Base-by-base conservation (phyloP, 2,797 vertebrate species). In the Aeoliscus strigatus region DNA sequence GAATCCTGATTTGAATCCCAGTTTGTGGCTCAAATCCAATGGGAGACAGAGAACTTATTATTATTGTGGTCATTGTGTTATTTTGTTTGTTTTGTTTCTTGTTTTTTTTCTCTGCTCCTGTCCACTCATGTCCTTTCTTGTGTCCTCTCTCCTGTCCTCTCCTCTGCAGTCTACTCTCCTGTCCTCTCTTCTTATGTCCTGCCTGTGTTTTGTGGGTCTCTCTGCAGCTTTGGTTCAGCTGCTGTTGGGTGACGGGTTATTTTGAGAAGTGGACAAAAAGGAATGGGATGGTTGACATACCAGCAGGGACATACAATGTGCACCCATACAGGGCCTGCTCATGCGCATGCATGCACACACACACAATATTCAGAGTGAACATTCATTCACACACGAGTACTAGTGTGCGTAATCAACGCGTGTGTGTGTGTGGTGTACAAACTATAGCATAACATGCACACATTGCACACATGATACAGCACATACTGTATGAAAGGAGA, bases 201-300 rank as follows among this genome's bases (percentile, higher is more conserved):
- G 10, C 2, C 25, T 27, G 17, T 12, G 33, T 50, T 49, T 28
- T 36, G 13, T 41, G 46, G n/a, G 41, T 13, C 51, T 36, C 12
- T 47, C 35, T 69, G 43, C 38, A 64, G 67, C 61, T 80, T 75
- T 70, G 59, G 77, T 62, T 77, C 80, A 81, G 81, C 79, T 80
- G 77, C 72, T 70, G 58, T 11, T 7, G 31, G 51, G 14, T 9
- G 8, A 13, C 15, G 42, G 53, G 66, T 70, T 86, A 85, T 86
- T 86, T 85, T 82, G 41, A 79, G 80, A 75, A 24, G 55, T 37
- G 51, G 66, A 84, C 76, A 82, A 71, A 79, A 70, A 70, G 65
- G 59, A 53, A 46, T 55, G 53, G 43, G 60, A 82, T 86, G 48
- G 64, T 76, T 83, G 55, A 54, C 70, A 85, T 81, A 50, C 79